Conservation (phyloP, 2,888 invertebrate genomes). For the Alentia gelatinosa region DNA sequence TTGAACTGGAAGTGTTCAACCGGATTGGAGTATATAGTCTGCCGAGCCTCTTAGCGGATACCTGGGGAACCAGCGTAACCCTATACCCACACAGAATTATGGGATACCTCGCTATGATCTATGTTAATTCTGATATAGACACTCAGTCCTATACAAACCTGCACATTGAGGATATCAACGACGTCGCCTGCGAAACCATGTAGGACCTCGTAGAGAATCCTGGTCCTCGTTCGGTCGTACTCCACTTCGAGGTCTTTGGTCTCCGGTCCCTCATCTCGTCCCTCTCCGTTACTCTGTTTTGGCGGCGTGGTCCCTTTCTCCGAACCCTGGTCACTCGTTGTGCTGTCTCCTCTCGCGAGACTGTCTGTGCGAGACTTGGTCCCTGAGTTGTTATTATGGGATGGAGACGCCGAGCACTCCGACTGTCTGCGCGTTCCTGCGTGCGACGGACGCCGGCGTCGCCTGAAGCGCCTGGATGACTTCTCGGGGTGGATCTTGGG, state of each 20-base stretch:
- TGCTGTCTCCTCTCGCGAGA: neutral
- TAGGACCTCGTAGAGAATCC: constrained; percentile 58
- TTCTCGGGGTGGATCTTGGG: constrained; percentile 63
- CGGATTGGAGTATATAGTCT: neutral
- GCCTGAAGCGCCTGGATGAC: neutral
- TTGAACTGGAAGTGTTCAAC: neutral
- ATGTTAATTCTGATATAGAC: neutral
- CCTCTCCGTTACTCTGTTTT: neutral
- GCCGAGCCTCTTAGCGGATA: neutral
- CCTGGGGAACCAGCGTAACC: neutral
- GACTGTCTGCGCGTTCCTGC: neutral
- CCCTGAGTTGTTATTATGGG: no score
- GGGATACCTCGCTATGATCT: neutral
- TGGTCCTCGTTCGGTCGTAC: constrained; percentile 30
- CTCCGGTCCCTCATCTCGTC: neutral
- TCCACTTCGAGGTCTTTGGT: constrained; percentile 40
- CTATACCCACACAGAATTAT: neutral
- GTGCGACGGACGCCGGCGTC: neutral
- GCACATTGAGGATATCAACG: neutral
- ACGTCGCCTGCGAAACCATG: constrained; percentile 40
- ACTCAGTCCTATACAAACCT: neutral
- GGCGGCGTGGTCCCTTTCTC: neutral
- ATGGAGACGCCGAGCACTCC: neutral
- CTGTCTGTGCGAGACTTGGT: neutral
- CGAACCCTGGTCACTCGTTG: neutral